Conservation (phyloP, 2,888 invertebrate genomes). For the Barypeithes pellucidus region DNA sequence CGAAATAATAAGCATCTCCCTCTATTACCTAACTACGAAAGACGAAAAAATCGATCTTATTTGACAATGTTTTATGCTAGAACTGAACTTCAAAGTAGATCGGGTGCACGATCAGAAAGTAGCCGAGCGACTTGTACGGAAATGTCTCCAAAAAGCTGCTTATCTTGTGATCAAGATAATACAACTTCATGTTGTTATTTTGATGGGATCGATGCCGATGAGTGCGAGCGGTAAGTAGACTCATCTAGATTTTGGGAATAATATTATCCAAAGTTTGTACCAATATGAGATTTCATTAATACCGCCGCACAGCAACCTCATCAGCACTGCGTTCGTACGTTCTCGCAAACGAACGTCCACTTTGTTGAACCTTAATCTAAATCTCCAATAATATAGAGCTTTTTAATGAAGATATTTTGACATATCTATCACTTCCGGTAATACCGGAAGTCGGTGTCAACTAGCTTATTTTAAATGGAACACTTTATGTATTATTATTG, state of each 20-base stretch:
- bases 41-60: conserved; percentile 48
- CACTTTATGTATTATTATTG: too few relatives aligned
- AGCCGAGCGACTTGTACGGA: conserved; percentile 30
- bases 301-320: too few relatives aligned
- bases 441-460: too few relatives aligned
- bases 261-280: too few relatives aligned
- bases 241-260: neutral
- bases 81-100: conserved; percentile 33
- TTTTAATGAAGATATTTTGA: too few relatives aligned
- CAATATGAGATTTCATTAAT: too few relatives aligned
- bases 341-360: too few relatives aligned
- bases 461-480: too few relatives aligned
- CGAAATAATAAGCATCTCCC: conserved; percentile 11
- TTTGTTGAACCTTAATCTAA: too few relatives aligned
- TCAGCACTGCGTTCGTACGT: too few relatives aligned
- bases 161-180: conserved; percentile 16
- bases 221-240: conserved; percentile 12
- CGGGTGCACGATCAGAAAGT: neutral
- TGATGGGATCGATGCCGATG: neutral
- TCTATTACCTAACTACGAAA: conserved; percentile 17
- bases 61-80: conserved; percentile 49
- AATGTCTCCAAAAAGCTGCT: conserved; percentile 37
- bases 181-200: conserved; percentile 26
- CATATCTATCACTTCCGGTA: too few relatives aligned
- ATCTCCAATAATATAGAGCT: too few relatives aligned